Conservation (phyloP, 2,888 invertebrate genomes). For the Sarcophaga carnaria region DNA sequence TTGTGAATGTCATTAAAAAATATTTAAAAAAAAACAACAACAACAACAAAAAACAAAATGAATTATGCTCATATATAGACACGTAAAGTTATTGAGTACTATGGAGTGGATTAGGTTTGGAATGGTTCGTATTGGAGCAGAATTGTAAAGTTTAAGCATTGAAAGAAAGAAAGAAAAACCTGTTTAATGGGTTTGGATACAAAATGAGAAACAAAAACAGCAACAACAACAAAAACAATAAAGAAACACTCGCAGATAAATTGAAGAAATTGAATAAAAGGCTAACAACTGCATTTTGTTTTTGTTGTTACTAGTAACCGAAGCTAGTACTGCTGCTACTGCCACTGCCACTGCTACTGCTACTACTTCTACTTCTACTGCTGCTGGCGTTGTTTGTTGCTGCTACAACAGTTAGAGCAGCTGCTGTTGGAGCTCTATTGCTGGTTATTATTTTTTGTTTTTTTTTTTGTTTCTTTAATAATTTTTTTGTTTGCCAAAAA, state of each 20-base stretch:
- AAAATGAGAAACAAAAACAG: constrained; percentile 28
- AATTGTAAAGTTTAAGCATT: neutral
- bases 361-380: constrained; percentile 3
- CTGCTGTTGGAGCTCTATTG: constrained; percentile 15
- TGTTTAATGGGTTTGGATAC: constrained; percentile 59
- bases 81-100: constrained; percentile 48
- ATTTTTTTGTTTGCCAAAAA: neutral
- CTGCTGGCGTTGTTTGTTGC: constrained; percentile 1
- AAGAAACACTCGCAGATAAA: constrained; percentile 32
- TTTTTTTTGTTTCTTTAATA: neutral
- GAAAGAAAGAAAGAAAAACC: constrained; percentile 65
- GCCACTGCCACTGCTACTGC: neutral
- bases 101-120: constrained; percentile 38
- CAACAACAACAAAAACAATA: neutral
- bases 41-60: constrained; percentile 33
- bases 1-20: constrained; percentile 62
- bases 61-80: constrained; percentile 22
- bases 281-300: constrained; percentile 44
- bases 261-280: constrained; percentile 61
- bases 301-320: neutral
- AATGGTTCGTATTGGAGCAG: constrained; percentile 8
- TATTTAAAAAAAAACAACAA: constrained; percentile 12
- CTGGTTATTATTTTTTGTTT: neutral
- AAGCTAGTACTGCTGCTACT: constrained; percentile 17
- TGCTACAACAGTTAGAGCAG: constrained; percentile 9